Evolutionary conservation across 2,888 invertebrate genomes (phyloP), one percentile per base, ranked within the genome.

Genomic region (Cordilura impudica): DNA sequence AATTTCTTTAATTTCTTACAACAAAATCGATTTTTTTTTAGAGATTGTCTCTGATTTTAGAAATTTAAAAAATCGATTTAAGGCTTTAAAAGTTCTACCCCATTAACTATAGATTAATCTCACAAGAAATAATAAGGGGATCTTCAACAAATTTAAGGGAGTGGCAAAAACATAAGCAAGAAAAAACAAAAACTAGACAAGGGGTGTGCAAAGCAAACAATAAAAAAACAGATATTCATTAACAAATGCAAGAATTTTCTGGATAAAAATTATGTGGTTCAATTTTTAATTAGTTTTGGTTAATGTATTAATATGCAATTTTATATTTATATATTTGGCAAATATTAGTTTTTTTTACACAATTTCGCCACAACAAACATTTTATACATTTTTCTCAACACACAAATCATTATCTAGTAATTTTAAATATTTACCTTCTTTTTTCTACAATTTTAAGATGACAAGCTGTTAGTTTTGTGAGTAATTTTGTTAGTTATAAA

Each of bases 151-250:
- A 39, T 60, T 18, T 54, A 77, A 78, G 73, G 78, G 78, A 78
- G 78, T 71, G 78, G 75, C 74, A 74, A 78, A 75, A 26, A 49
- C 31, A 74, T 71, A 74, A 26, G 43, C 63, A 73, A 67, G 60
- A 56, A 1, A 56, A 54, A 47, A 49, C 47, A 43, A 49, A 58
- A 58, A n/a, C 49, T 35, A 6, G 12, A 10, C 6, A 18, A 8
- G 4, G 18, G 8, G 6, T 4, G 2, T 29, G 2, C 54, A 18
- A 39, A 26, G 49, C 19, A 70, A 21, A 76, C 2, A 18, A 10
- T 6, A 53, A 47, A 73, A 54, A 56, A 49, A 29, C 18, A 45
- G 1, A n/a, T 39, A n/a, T 39, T 39, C 35, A n/a, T 0, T 2
- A 47, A 21, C 21, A 6, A 16, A 31, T 18, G 7, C 2, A 6